A percentile compares a stretch with the other conserved stretches of the same genome.
These are phyloP conservation scores for Ichneumoninae sp. DNA, from an alignment of 2,888 invertebrate genomes.

Conservation along the genomic window DNA sequence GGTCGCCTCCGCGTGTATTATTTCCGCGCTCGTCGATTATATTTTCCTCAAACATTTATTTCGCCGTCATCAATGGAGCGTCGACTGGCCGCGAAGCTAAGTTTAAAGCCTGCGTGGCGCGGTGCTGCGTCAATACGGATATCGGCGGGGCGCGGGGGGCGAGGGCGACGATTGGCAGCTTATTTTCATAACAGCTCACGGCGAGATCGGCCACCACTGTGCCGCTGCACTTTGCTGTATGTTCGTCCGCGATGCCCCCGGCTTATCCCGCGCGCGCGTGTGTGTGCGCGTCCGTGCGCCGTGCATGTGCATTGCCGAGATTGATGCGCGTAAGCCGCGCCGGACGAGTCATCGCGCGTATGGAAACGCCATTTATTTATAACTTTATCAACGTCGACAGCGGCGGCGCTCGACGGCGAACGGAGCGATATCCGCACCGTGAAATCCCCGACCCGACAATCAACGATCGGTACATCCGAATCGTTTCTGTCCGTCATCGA, in stretches of 20 bases:
- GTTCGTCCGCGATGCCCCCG: conserved; percentile 36
- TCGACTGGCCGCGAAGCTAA: conserved; percentile 23
- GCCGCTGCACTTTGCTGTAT: conserved; percentile 24
- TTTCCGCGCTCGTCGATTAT: neutral
- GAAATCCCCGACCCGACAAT: conserved; percentile 42
- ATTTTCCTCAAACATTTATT: conserved; percentile 29
- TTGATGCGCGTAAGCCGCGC: conserved; percentile 43
- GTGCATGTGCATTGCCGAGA: conserved; percentile 15
- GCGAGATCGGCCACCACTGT: conserved; percentile 38
- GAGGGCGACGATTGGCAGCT: conserved; percentile 59
- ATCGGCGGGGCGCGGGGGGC: conserved; percentile 25
- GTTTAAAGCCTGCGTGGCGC: conserved; percentile 22
- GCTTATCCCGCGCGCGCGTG: conserved; percentile 31
- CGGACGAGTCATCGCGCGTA: conserved; percentile 57
- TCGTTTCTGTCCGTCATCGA: conserved; percentile 14
- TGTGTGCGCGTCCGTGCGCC: neutral
- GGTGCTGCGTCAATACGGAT: conserved; percentile 53
- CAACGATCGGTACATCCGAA: conserved; percentile 14
- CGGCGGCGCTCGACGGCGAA: conserved; percentile 31
- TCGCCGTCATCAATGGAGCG: conserved; percentile 30
- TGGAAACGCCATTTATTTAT: conserved; percentile 65
- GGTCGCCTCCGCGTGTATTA: neutral
- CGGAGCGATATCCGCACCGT: conserved; percentile 55
- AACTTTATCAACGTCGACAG: conserved; percentile 65
- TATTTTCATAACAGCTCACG: conserved; percentile 64